Evolutionary conservation across 2,888 invertebrate species (phyloP).

Genomic region (Hylaea fasciaria): DNA sequence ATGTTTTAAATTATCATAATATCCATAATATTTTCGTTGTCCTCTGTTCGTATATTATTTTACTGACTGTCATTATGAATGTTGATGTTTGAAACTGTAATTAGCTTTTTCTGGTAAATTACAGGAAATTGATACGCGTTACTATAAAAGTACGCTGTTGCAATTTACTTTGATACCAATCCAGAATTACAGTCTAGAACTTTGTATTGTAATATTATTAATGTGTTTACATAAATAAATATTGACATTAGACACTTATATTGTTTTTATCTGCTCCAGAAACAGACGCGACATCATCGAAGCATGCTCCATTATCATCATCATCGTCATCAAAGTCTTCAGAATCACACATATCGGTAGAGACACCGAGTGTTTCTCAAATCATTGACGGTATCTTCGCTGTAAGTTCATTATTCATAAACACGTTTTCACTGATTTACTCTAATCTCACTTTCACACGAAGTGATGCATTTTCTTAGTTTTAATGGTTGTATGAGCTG

Average conservation of each 20-base stretch:
- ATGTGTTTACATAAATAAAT: too few relatives aligned
- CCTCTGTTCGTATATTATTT: too few relatives aligned
- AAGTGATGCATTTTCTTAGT: neutral
- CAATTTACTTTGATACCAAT: too few relatives aligned
- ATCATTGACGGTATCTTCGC: slow-evolving; percentile 76
- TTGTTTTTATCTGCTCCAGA: slow-evolving; percentile 53
- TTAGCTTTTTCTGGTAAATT: too few relatives aligned
- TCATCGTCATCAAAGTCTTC: slow-evolving; percentile 65
- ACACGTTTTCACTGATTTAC: neutral
- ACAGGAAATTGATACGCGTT: too few relatives aligned
- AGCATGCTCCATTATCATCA: slow-evolving; percentile 63
- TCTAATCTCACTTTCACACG: neutral
- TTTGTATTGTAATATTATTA: too few relatives aligned
- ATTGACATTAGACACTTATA: neutral
- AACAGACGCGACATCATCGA: slow-evolving; percentile 60
- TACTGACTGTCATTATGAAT: too few relatives aligned
- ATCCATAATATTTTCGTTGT: too few relatives aligned
- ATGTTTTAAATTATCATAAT: too few relatives aligned
- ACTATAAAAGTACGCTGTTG: too few relatives aligned
- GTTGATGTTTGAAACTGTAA: too few relatives aligned
- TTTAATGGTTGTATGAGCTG: neutral
- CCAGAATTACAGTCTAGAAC: too few relatives aligned
- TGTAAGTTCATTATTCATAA: slow-evolving; percentile 68
- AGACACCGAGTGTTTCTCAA: slow-evolving; percentile 75
- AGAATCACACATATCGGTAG: slow-evolving; percentile 68